phyloP scores from a whole-genome alignment of 2,113 vertebrate genomes.

The Tichodroma muraria region DNA sequence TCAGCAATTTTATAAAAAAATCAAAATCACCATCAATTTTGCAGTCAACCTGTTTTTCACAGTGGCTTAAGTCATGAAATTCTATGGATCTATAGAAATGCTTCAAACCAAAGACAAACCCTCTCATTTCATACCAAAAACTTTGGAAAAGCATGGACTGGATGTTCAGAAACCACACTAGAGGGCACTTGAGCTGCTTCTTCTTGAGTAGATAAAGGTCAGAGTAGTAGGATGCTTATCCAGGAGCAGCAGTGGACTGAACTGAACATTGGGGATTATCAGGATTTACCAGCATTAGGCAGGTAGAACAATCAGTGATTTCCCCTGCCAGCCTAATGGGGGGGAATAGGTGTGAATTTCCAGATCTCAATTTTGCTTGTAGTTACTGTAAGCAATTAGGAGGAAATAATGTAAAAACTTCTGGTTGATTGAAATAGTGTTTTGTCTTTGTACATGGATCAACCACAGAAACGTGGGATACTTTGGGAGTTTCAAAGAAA shows the following conservation, averaged over 20 bases:
- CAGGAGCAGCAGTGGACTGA: background rate
- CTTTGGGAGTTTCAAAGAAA: background rate
- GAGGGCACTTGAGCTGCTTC: constrained; percentile 57
- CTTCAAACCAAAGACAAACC: background rate
- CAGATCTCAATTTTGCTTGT: background rate
- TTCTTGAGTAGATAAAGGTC: background rate
- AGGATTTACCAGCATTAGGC: background rate
- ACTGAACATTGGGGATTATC: background rate
- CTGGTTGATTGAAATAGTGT: background rate
- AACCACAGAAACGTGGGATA: background rate
- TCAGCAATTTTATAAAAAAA: background rate
- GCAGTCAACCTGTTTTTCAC: background rate
- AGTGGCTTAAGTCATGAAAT: background rate
- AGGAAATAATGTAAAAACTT: background rate
- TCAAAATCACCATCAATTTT: background rate
- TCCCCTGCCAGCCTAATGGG: background rate
- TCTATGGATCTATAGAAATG: background rate
- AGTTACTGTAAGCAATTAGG: background rate
- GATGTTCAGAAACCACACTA: constrained; percentile 31
- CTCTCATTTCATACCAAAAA: background rate
- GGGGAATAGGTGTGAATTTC: background rate
- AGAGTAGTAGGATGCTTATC: background rate
- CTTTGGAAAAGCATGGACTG: background rate
- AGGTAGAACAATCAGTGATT: background rate
- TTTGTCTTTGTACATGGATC: background rate